These are phyloP conservation scores for Nyctibius grandis DNA, from an alignment of 2,797 vertebrate species.

Conservation along the genomic window DNA sequence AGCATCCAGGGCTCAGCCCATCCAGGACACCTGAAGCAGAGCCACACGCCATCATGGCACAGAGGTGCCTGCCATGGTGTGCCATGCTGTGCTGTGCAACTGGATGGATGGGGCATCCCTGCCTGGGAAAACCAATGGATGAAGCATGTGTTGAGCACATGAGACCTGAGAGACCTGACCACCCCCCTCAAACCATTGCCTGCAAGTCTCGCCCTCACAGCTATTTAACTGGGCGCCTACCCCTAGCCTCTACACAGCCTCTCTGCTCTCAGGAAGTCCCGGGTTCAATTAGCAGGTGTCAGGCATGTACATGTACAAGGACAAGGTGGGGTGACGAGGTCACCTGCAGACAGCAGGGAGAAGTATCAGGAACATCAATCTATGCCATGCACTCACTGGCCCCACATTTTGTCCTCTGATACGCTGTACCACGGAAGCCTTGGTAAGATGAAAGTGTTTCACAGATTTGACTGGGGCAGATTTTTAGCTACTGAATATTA, in stretches of 20 bases:
- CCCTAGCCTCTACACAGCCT: neutral
- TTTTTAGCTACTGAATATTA: neutral
- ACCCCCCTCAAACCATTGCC: neutral
- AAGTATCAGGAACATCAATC: neutral
- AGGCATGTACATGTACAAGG: fast-evolving
- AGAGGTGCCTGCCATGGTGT: neutral
- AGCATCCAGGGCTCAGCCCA: neutral
- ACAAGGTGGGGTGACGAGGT: fast-evolving
- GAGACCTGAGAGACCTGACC: neutral
- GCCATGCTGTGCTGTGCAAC: neutral
- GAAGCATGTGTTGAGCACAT: neutral
- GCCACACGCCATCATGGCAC: fast-evolving
- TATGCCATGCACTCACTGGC: neutral
- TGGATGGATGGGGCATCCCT: fast-evolving
- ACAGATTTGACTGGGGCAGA: neutral
- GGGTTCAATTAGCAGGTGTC: fast-evolving
- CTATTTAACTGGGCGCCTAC: neutral
- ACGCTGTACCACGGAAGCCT: neutral
- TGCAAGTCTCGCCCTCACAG: neutral
- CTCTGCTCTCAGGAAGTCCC: neutral
- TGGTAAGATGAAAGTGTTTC: neutral
- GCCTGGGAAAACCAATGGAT: neutral
- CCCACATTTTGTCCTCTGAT: neutral
- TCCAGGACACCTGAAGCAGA: neutral
- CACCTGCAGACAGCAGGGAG: neutral